phyloP scores from a whole-genome alignment of 1,140 invertebrate species.

The Diachasmimorpha longicaudata region DNA sequence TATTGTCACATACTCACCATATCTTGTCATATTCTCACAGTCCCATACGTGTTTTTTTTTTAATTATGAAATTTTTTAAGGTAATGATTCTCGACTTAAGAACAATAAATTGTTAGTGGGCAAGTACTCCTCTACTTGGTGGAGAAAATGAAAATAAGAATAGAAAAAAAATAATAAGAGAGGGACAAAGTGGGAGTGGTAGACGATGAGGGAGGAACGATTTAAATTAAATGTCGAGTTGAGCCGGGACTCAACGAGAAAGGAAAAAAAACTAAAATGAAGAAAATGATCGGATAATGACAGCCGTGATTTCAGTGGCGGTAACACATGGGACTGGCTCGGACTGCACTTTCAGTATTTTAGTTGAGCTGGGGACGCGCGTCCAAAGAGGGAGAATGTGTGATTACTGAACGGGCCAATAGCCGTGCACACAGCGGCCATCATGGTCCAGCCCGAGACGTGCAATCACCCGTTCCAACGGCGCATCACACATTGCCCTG shows the following conservation, averaged over 20 bases:
- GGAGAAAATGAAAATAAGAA: too few species aligned
- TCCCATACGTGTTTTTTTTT: too few species aligned
- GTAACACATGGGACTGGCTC: constrained; percentile 36
- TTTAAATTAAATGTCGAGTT: constrained; percentile 39
- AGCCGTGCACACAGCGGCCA: constrained; percentile 47
- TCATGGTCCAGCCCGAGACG: constrained; percentile 52
- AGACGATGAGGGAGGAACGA: constrained; percentile 33
- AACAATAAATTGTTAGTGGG: too few species aligned
- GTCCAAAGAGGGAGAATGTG: constrained; percentile 38
- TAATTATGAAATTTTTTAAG: too few species aligned
- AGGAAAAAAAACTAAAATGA: constrained; percentile 25
- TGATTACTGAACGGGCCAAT: constrained; percentile 50
- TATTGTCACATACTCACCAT: too few species aligned
- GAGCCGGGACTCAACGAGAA: not conserved
- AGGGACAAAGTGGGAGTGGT: not conserved
- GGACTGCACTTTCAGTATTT: constrained; percentile 3
- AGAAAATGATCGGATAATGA: constrained; percentile 46
- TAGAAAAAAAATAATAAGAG: too few species aligned
- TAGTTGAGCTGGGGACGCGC: constrained; percentile 11
- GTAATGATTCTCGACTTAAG: too few species aligned
- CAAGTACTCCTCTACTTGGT: too few species aligned
- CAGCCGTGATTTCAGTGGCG: constrained; percentile 36
- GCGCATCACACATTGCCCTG: not conserved
- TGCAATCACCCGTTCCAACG: constrained; percentile 43
- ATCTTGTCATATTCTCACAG: too few species aligned